Evolutionary conservation across 1,140 invertebrate species (phyloP).

Genomic region (Papilio glaucus): DNA sequence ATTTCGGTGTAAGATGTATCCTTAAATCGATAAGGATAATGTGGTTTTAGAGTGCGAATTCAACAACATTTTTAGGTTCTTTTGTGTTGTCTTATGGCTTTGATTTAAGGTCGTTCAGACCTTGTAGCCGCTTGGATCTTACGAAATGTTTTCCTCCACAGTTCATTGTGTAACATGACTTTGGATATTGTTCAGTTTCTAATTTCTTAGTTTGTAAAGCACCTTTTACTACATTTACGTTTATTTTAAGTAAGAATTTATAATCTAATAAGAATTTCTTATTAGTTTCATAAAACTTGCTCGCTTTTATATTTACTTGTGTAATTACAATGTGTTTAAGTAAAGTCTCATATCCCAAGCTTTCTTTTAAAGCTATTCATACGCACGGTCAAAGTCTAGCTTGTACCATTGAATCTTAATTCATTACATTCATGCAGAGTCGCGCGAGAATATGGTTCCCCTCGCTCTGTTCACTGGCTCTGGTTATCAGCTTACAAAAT

Average conservation of each 20-base stretch:
- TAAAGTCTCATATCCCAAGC: slow-evolving; percentile 47
- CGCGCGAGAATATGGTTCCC: slow-evolving; percentile 81
- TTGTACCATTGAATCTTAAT: slow-evolving; percentile 79
- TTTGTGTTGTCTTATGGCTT: slow-evolving; percentile 53
- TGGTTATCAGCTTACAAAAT: slow-evolving; percentile 83
- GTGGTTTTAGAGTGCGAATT: slow-evolving; percentile 44
- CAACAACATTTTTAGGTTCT: slow-evolving; percentile 56
- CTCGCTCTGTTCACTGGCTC: slow-evolving; percentile 77
- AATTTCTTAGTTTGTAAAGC: background rate
- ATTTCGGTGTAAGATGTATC: slow-evolving; percentile 58
- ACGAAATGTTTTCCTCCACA: slow-evolving; percentile 62
- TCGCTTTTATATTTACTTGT: slow-evolving; percentile 1
- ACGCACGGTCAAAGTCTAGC: slow-evolving; percentile 63
- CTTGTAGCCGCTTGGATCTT: slow-evolving; percentile 58
- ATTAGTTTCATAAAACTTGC: slow-evolving; percentile 10
- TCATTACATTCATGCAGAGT: slow-evolving; percentile 81
- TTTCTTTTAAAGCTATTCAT: slow-evolving; percentile 65
- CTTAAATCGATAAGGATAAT: slow-evolving; percentile 67
- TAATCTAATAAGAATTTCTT: slow-evolving; percentile 28
- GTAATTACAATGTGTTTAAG: slow-evolving; percentile 17
- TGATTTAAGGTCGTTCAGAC: slow-evolving; percentile 57
- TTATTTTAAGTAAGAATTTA: background rate
- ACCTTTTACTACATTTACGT: background rate
- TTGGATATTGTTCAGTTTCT: slow-evolving; percentile 28
- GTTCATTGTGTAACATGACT: slow-evolving; percentile 56